Conservation (phyloP, 1,140 invertebrate genomes). For the Harlomillsia oculata region DNA sequence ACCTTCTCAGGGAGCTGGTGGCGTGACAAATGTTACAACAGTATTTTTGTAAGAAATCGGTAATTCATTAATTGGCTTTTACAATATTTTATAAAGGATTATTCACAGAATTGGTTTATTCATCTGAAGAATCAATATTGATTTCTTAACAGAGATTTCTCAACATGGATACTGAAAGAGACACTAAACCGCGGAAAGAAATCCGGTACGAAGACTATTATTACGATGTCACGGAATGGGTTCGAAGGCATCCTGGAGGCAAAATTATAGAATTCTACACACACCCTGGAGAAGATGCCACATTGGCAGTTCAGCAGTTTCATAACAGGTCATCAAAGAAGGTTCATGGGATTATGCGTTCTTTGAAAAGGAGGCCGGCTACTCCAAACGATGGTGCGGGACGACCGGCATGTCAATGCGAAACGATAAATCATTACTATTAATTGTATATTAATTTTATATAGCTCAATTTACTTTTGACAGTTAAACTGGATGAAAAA, state of each 20-base stretch:
- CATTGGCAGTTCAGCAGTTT: slow-evolving; percentile 28
- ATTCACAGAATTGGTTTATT: too few relatives aligned
- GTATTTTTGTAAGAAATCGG: too few relatives aligned
- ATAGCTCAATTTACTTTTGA: background rate
- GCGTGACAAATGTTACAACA: too few relatives aligned
- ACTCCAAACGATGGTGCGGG: slow-evolving; percentile 11
- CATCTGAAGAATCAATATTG: too few relatives aligned
- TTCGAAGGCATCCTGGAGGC: slow-evolving; percentile 14
- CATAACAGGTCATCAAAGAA: slow-evolving; percentile 26
- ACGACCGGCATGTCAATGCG: too few relatives aligned
- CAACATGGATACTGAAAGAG: too few relatives aligned
- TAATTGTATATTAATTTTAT: background rate
- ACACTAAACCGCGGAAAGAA: too few relatives aligned
- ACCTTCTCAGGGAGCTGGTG: too few relatives aligned
- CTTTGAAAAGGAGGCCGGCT: slow-evolving; percentile 21
- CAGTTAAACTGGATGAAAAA: slow-evolving; percentile 21
- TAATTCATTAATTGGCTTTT: too few relatives aligned
- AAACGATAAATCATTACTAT: background rate
- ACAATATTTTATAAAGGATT: too few relatives aligned
- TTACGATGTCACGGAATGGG: slow-evolving; percentile 22
- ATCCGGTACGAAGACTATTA: slow-evolving; percentile 1
- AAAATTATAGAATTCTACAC: slow-evolving; percentile 20
- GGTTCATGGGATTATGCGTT: slow-evolving; percentile 26
- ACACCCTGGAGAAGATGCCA: slow-evolving; percentile 17
- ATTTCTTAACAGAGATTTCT: too few relatives aligned